Base-by-base conservation (phyloP, 2,888 invertebrate genomes). In the Platypus cylindrus region DNA sequence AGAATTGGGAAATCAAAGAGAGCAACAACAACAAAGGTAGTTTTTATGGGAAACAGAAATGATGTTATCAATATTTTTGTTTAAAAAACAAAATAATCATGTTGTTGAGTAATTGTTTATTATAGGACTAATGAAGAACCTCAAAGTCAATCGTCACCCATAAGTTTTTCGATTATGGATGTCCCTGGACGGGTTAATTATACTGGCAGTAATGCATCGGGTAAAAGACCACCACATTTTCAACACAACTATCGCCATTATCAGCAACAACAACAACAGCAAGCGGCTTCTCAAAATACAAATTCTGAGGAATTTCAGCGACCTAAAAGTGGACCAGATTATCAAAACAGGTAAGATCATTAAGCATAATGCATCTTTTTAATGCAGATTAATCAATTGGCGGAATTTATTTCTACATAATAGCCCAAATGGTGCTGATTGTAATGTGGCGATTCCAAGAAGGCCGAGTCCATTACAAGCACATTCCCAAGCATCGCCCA, bases 101-200 rank as follows among this genome's bases (percentile, higher is more conserved):
- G 9, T 8, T 11, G 5, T 11, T 11, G 5, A 8, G 11, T 11
- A 11, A 3, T 64, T 65, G 16, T 51, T 60, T 28, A 5, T n/a
- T 14, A 18, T 11, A 35, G 41, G 16, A 49, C 38, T 20, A 50
- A 49, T 32, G 66, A 70, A 48, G 68, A 74, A 62, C 69, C 69
- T 58, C 53, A 63, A 60, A 68, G 58, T 63, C 65, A 78, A 49
- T 78, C 77, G 11, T 78, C 79, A 11, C 79, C 80, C 5, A 78
- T 80, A 46, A 79, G 80, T 59, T 81, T 78, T 59, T 78, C 79
- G 2, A 74, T 78, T 45, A 77, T 80, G 71, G 80, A 80, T 59
- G 70, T 73, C 5, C 72, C 72, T 9, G 71, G 75, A 12, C 64
- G 73, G 46, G 59, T 78, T 33, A 75, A 69, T 54, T 79, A 75